A percentile compares a stretch with the other conserved stretches of the same genome.
Evolutionary conservation across 2,797 vertebrate species (phyloP).

Genomic region (Syncerus caffer): DNA sequence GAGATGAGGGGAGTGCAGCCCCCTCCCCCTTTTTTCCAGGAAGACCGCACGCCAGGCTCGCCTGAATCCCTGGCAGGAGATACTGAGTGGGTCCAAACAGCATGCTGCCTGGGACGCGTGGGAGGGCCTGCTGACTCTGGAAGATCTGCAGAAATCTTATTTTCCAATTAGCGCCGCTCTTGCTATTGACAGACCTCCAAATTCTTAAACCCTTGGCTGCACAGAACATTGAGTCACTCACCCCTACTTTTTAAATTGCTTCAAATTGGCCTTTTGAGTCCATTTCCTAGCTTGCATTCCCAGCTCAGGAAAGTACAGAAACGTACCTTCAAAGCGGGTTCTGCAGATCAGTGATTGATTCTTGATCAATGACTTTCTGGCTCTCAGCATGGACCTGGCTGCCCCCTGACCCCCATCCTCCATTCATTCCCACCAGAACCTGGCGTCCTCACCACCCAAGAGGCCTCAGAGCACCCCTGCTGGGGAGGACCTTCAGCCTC

Average conservation of each 20-base stretch:
- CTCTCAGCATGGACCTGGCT: not conserved
- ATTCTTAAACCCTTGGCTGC: not conserved
- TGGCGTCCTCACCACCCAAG: fast-evolving
- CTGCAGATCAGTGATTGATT: not conserved
- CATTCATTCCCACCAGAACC: no score
- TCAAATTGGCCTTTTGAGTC: not conserved
- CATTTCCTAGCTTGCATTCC: not conserved
- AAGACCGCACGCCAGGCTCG: fast-evolving
- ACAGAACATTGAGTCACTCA: not conserved
- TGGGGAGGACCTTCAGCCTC: not conserved
- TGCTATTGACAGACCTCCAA: not conserved
- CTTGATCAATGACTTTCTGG: not conserved
- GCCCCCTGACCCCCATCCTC: no score
- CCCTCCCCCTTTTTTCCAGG: not conserved
- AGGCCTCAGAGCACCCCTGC: not conserved
- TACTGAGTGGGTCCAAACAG: not conserved
- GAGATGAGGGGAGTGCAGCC: not conserved
- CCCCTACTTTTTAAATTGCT: not conserved
- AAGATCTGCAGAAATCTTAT: not conserved
- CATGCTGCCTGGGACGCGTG: fast-evolving
- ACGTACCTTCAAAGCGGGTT: no score
- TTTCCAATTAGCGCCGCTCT: not conserved
- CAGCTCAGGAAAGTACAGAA: not conserved
- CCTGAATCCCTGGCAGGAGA: not conserved
- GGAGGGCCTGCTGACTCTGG: not conserved